These are phyloP conservation scores for Trachymyrmex cornetzi DNA, from an alignment of 1,140 invertebrate species.

Conservation along the genomic window DNA sequence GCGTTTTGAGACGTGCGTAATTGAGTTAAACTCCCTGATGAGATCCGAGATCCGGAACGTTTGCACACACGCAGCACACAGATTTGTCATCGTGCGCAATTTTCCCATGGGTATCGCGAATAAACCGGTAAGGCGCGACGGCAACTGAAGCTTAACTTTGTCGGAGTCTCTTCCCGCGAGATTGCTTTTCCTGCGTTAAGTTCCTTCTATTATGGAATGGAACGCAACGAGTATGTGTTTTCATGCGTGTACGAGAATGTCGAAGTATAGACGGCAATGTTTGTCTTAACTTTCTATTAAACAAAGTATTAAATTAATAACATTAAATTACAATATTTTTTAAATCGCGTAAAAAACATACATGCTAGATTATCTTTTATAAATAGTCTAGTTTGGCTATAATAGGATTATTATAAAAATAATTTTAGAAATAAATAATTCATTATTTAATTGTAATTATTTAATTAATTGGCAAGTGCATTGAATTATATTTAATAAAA, in stretches of 20 bases:
- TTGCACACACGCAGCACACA: conserved; percentile 31
- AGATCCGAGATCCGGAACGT: not conserved
- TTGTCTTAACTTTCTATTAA: not conserved
- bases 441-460: not conserved
- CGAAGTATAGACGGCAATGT: not conserved
- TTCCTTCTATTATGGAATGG: conserved; percentile 27
- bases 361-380: not conserved
- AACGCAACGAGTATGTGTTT: not conserved
- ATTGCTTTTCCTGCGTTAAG: conserved; percentile 56
- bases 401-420: not conserved
- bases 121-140: conserved; percentile 14
- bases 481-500: not conserved
- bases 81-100: conserved; percentile 26
- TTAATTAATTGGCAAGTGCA: not conserved
- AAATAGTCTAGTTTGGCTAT: not conserved
- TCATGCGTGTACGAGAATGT: not conserved
- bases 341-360: no score
- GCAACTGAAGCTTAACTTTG: conserved; percentile 16
- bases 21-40: conserved; percentile 12
- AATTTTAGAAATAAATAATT: not conserved
- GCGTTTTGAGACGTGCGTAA: conserved; percentile 22
- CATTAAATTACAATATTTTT: not conserved
- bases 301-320: not conserved
- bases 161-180: conserved; percentile 46
- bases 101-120: conserved; percentile 37